Evolutionary conservation across 2,888 invertebrate species (phyloP), one percentile per base, ranked within the genome.

Genomic region (Pyrrhosoma nymphula): DNA sequence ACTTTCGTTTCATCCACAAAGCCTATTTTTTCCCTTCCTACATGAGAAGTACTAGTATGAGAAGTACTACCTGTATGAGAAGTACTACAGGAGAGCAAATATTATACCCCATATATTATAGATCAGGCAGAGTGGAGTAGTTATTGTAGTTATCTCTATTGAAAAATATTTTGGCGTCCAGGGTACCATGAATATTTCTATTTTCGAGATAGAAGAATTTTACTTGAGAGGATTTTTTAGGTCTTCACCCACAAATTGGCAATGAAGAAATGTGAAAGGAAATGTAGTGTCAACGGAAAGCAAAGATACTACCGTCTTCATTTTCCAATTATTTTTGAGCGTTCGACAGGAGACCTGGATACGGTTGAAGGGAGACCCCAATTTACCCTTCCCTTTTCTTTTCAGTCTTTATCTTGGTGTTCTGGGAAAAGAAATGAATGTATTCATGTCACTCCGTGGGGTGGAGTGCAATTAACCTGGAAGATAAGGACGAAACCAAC

Each of bases 401-500:
- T 26, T 26, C 69, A 26, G 0, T 69, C 26, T 69, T 69, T 69
- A 69, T 69, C 69, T 0, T n/a, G n/a, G 26, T n/a, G 12, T n/a
- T 69, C 69, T 23, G 26, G 12, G n/a, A 69, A n/a, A n/a, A 69
- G 69, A 69, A 69, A 69, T 47, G 2, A 47, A 47, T 26, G n/a
- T 69, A 69, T 69, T 26, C 8, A 26, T 69, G 69, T 69, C 3
- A 23, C 23, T 69, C 69, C 69, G n/a, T 69, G 3, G 8, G n/a
- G 69, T n/a, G n/a, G 69, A 69, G n/a, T 69, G 69, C 69, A 69
- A 69, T 69, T 26, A n/a, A 69, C 69, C 69, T 69, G 69, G 69
- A 47, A 47, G 47, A 69, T 69, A 69, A 69, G 69, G 26, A 69
- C 26, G 69, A 69, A 69, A 26, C 23, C 10, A 69, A 69, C 69